Conservation (phyloP, 2,888 invertebrate species). For the Sesia bembeciformis region DNA sequence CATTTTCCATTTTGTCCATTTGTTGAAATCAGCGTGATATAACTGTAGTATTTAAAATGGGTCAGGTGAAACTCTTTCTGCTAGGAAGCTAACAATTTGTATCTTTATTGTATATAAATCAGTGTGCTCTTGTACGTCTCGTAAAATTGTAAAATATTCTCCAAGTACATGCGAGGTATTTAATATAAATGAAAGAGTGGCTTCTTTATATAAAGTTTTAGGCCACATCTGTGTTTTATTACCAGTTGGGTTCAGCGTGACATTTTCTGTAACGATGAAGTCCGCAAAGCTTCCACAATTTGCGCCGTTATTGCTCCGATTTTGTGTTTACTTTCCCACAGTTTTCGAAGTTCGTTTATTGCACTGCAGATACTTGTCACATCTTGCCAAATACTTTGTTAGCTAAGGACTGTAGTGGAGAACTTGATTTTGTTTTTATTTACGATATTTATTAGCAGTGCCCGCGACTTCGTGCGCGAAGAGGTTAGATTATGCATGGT, state of each 20-base stretch:
- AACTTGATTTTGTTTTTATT: too few relatives aligned
- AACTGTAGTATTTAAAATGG: too few relatives aligned
- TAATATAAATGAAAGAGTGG: constrained; percentile 3
- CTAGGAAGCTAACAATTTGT: too few relatives aligned
- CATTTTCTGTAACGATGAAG: constrained; percentile 15
- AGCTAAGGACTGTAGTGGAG: background rate
- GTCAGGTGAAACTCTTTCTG: too few relatives aligned
- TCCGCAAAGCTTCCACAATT: constrained; percentile 9
- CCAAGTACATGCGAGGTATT: background rate
- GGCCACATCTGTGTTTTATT: constrained; percentile 21
- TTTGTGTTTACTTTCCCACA: constrained; percentile 14
- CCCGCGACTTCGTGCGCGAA: too few relatives aligned
- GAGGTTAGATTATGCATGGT: too few relatives aligned
- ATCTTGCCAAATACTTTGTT: background rate
- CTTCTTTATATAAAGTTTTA: constrained; percentile 17
- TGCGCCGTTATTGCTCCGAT: constrained; percentile 12
- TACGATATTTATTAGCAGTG: too few relatives aligned
- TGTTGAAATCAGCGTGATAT: too few relatives aligned
- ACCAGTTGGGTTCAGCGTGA: constrained; percentile 4
- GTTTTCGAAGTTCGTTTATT: constrained; percentile 9
- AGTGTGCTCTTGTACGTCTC: too few relatives aligned
- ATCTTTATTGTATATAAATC: too few relatives aligned
- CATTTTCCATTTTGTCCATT: too few relatives aligned
- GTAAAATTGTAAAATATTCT: too few relatives aligned
- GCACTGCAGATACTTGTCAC: background rate